phyloP scores from a whole-genome alignment of 2,797 vertebrate species.

The Coregonus suidteri region DNA sequence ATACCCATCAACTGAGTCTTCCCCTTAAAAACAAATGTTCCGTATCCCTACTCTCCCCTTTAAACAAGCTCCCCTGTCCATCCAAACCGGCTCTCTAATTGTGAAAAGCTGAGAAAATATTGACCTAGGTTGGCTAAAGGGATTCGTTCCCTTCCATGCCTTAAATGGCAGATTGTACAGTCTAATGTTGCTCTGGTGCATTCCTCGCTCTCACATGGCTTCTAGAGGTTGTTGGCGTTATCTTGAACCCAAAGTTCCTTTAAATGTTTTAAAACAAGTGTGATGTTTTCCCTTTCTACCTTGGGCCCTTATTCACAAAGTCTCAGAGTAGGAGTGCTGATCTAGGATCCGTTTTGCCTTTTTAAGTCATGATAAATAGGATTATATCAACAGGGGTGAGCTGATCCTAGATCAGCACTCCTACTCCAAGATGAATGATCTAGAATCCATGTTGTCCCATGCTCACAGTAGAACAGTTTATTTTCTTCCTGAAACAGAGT shows the following conservation, averaged over 20 bases:
- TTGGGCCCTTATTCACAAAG: too few species aligned
- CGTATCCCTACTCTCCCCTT: slow-evolving; percentile 13
- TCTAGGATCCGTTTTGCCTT: not conserved
- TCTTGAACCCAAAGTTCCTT: too few species aligned
- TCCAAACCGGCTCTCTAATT: slow-evolving; percentile 42
- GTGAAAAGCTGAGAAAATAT: slow-evolving; percentile 60
- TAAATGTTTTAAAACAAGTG: too few species aligned
- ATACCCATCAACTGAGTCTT: slow-evolving; percentile 29
- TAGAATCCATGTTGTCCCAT: slow-evolving; percentile 2
- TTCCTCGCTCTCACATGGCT: slow-evolving; percentile 21
- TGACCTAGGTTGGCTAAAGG: slow-evolving; percentile 42
- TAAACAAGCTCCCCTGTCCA: slow-evolving; percentile 39
- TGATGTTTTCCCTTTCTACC: too few species aligned
- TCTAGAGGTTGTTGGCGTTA: slow-evolving; percentile 23
- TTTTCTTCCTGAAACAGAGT: slow-evolving; percentile 25
- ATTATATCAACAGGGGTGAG: not conserved
- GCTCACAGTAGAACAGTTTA: slow-evolving; percentile 12
- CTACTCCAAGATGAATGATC: slow-evolving; percentile 9
- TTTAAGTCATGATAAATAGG: not conserved
- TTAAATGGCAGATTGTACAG: slow-evolving; percentile 12
- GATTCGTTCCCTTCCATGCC: slow-evolving; percentile 24
- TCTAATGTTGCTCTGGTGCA: slow-evolving; percentile 25
- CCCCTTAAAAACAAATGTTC: slow-evolving; percentile 13
- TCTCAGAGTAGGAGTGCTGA: not conserved
- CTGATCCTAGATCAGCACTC: not conserved